Base-by-base conservation (phyloP, 2,888 invertebrate species). In the Drosophila ezoana region DNA sequence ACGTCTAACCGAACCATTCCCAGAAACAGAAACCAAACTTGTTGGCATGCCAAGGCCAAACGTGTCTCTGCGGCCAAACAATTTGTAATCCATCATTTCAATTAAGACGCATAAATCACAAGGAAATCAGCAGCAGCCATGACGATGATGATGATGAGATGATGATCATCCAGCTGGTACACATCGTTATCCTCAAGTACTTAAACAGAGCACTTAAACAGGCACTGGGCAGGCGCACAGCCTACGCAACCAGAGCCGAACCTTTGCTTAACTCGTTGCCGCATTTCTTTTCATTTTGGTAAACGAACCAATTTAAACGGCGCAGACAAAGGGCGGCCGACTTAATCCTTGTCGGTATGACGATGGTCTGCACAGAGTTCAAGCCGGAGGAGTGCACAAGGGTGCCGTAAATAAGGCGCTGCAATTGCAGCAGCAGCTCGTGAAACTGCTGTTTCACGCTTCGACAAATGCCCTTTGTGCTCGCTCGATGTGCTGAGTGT, bases 21-120 rank as follows among this genome's bases (percentile, higher is more conserved):
- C 53, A 58, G 73, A 72, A 72, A 48, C 44, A 65, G 56, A 67
- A 57, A 73, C 40, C 56, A 18, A 40, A 32, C 72, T 63, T 62
- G 47, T 54, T 54, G 69, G 47, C 52, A 75, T 59, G 43, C 69
- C 41, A 81, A 72, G 71, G 73, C 59, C 68, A 70, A 61, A 48
- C 56, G 66, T 67, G 64, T 63, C 33, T 49, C 40, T 65, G 86
- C 69, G 70, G 32, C 68, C 83, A 72, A 80, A 83, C 89, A 84
- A 88, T 88, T 84, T 88, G 89, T 86, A 74, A 85, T 80, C 85
- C 86, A 84, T 86, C 89, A 82, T 87, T 86, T 86, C 89, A 86
- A 86, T 86, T 89, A 86, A 89, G 85, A 79, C 73, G 85, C 85
- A 89, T 85, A 89, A 85, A 85, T 85, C 85, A 85, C 74, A 71